Percentiles rank a stretch among this genome's conserved stretches.
These are phyloP conservation scores for Trichonephila clavipes DNA, from an alignment of 1,140 invertebrate species.

Conservation along the genomic window DNA sequence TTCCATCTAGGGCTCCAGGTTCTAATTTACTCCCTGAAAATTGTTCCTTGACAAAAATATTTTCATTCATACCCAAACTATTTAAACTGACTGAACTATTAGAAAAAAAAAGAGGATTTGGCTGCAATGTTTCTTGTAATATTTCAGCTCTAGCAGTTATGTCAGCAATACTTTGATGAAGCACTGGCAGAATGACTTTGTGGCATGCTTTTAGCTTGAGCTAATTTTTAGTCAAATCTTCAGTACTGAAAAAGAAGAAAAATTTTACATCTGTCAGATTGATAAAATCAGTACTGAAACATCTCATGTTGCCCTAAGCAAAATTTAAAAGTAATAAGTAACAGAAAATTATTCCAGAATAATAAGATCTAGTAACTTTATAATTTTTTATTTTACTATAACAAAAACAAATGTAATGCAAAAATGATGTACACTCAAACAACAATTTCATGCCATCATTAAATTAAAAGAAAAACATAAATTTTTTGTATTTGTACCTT, in stretches of 20 bases:
- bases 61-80: conserved; percentile 79
- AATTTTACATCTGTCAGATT: not conserved
- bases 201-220: conserved; percentile 77
- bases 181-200: conserved; percentile 78
- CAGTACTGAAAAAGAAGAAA: conserved; percentile 46
- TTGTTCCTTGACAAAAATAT: conserved; percentile 65
- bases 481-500: too few species aligned
- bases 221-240: conserved; percentile 59
- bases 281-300: too few species aligned
- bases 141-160: conserved; percentile 78
- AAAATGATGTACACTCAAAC: too few species aligned
- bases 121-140: conserved; percentile 80
- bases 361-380: too few species aligned
- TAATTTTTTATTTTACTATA: too few species aligned
- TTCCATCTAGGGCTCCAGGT: conserved; percentile 46
- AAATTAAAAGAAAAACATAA: too few species aligned
- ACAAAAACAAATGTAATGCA: too few species aligned
- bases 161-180: conserved; percentile 78
- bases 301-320: too few species aligned
- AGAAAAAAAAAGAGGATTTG: conserved; percentile 90
- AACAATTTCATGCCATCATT: too few species aligned
- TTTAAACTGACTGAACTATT: conserved; percentile 91
- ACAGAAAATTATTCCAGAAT: too few species aligned
- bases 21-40: conserved; percentile 17
- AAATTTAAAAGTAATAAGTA: too few species aligned